Evolutionary conservation across 2,888 invertebrate genomes (phyloP).

Genomic region (Agrochola lota): DNA sequence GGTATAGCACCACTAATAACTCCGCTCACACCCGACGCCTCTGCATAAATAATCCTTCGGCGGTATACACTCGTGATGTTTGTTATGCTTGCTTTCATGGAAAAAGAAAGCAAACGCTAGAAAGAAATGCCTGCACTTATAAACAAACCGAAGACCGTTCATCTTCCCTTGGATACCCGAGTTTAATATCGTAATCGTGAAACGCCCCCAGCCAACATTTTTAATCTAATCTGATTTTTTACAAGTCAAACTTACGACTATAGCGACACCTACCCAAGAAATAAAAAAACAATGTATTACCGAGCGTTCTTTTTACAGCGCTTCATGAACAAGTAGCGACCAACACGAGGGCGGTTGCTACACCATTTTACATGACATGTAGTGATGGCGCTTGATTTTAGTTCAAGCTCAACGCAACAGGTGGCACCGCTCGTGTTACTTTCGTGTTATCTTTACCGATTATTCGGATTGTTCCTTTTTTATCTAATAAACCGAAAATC

Average conservation of each 20-base stretch:
- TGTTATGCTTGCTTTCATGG: background rate
- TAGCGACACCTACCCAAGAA: conserved; percentile 46
- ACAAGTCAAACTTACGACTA: background rate
- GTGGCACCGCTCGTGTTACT: conserved; percentile 35
- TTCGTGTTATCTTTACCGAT: background rate
- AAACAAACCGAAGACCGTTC: background rate
- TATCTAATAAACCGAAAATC: background rate
- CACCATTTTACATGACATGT: too few species aligned
- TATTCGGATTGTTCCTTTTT: background rate
- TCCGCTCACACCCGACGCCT: background rate
- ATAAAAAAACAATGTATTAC: background rate
- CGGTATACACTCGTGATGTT: too few species aligned
- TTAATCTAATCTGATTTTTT: background rate
- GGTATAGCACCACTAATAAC: background rate
- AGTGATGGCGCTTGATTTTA: conserved; percentile 16
- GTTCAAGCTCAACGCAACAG: conserved; percentile 36
- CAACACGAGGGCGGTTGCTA: background rate
- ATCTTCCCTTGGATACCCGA: background rate
- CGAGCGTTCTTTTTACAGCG: background rate
- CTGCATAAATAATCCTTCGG: background rate
- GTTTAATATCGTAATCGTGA: background rate
- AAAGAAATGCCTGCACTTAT: background rate
- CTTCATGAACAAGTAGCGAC: background rate
- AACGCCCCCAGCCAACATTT: background rate
- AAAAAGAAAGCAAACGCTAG: background rate